Percentiles rank a stretch among this genome's conserved stretches.
Conservation (phyloP, 2,113 vertebrate genomes). For the Clinocottus analis region DNA sequence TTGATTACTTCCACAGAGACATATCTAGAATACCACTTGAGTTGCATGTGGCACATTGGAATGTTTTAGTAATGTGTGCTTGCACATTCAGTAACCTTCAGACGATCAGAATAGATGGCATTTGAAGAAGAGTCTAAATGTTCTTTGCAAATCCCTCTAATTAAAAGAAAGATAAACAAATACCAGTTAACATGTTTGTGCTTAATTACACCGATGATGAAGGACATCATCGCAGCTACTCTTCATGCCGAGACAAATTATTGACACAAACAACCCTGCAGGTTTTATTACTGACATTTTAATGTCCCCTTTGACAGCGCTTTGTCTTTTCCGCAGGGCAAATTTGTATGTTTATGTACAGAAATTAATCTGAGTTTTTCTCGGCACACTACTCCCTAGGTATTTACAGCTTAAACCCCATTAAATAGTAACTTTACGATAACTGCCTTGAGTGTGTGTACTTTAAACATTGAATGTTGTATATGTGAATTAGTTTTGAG, state of each 20-base stretch:
- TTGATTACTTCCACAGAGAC: neutral
- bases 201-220: constrained; percentile 33
- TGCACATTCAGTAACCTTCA: neutral
- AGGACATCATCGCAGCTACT: constrained; percentile 33
- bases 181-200: neutral
- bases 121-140: constrained; percentile 15
- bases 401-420: constrained; percentile 9
- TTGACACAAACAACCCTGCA: neutral
- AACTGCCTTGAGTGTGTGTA: constrained; percentile 34
- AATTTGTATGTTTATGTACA: constrained; percentile 35
- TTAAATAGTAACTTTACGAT: constrained; percentile 8
- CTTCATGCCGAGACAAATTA: constrained; percentile 2
- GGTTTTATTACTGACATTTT: constrained; percentile 5
- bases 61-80: neutral
- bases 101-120: neutral
- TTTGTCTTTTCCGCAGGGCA: constrained; percentile 4
- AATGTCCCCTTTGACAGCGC: constrained; percentile 4
- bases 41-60: neutral
- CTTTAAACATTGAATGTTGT: constrained; percentile 14
- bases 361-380: constrained; percentile 14
- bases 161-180: neutral
- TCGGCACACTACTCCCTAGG: constrained; percentile 19
- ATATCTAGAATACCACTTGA: neutral
- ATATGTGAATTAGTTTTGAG: constrained; percentile 19
- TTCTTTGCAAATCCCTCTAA: neutral